Percentiles rank a stretch among this genome's conserved stretches.
phyloP scores from a whole-genome alignment of 2,113 vertebrate species.

The Caretta caretta region DNA sequence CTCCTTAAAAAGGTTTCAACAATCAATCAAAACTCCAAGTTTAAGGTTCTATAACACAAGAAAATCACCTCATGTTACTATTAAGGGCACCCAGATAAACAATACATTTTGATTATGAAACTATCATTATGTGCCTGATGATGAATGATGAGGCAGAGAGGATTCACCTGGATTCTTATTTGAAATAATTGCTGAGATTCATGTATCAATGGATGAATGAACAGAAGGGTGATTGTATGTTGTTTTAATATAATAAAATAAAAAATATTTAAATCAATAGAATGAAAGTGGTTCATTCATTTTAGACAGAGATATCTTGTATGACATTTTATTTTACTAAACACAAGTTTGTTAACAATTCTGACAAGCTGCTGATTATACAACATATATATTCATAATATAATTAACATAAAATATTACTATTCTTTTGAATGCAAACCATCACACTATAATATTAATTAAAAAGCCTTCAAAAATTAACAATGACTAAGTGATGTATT shows the following conservation, averaged over 20 bases:
- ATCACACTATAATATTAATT: slow-evolving; percentile 64
- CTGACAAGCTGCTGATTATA: slow-evolving; percentile 48
- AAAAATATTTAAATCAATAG: slow-evolving; percentile 55
- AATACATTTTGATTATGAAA: slow-evolving; percentile 40
- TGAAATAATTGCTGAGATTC: slow-evolving; percentile 37
- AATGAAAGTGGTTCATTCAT: neutral
- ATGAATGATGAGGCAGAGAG: slow-evolving; percentile 31
- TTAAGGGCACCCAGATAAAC: slow-evolving; percentile 43
- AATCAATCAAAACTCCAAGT: slow-evolving; percentile 38
- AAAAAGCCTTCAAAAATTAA: slow-evolving; percentile 55
- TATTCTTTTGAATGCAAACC: slow-evolving; percentile 57
- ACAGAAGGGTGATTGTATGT: slow-evolving; percentile 51
- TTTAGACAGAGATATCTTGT: neutral
- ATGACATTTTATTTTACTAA: slow-evolving; percentile 21
- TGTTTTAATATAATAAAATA: slow-evolving; percentile 53
- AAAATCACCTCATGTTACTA: slow-evolving; percentile 24
- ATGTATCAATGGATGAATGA: slow-evolving; percentile 61
- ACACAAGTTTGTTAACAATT: slow-evolving; percentile 52
- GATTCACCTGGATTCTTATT: slow-evolving; percentile 52
- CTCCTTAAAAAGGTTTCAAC: slow-evolving; percentile 44
- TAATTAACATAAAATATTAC: slow-evolving; percentile 25
- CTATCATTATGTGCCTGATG: slow-evolving; percentile 31
- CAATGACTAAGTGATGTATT: slow-evolving; percentile 45
- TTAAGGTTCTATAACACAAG: slow-evolving; percentile 31
- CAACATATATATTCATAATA: slow-evolving; percentile 2